phyloP scores from a whole-genome alignment of 2,888 invertebrate genomes.

The Bombyx huttoni region DNA sequence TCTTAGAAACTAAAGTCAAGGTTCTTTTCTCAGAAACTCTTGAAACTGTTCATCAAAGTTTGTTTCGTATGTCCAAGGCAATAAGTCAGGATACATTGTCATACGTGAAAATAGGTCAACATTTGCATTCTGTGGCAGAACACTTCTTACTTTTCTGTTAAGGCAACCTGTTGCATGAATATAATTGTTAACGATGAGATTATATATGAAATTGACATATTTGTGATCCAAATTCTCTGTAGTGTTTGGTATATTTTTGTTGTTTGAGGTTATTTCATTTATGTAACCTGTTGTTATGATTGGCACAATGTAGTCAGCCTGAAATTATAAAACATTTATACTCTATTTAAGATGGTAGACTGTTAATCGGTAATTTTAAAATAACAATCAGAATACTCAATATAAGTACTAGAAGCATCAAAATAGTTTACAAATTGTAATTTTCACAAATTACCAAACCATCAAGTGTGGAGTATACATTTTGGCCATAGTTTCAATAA shows the following conservation, averaged over 20 bases:
- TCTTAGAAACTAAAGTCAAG: too few relatives aligned
- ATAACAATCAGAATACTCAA: neutral
- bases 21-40: slow-evolving; percentile 37
- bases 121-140: slow-evolving; percentile 46
- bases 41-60: slow-evolving; percentile 59
- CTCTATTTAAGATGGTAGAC: too few relatives aligned
- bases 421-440: neutral
- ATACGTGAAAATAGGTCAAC: slow-evolving; percentile 37
- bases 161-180: slow-evolving; percentile 59
- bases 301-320: slow-evolving; percentile 72
- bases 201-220: slow-evolving; percentile 64
- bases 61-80: slow-evolving; percentile 60
- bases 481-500: neutral
- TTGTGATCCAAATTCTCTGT: slow-evolving; percentile 59
- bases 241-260: slow-evolving; percentile 37
- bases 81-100: slow-evolving; percentile 54
- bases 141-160: slow-evolving; percentile 62
- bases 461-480: too few relatives aligned
- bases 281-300: slow-evolving; percentile 68
- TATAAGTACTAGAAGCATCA: neutral
- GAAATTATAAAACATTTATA: slow-evolving; percentile 16
- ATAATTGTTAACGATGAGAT: slow-evolving; percentile 55
- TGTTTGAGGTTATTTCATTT: slow-evolving; percentile 48
- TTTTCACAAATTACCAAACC: too few relatives aligned
- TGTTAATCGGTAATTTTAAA: too few relatives aligned